These are phyloP conservation scores for Beris morrisii DNA, from an alignment of 2,888 invertebrate genomes.

Conservation along the genomic window DNA sequence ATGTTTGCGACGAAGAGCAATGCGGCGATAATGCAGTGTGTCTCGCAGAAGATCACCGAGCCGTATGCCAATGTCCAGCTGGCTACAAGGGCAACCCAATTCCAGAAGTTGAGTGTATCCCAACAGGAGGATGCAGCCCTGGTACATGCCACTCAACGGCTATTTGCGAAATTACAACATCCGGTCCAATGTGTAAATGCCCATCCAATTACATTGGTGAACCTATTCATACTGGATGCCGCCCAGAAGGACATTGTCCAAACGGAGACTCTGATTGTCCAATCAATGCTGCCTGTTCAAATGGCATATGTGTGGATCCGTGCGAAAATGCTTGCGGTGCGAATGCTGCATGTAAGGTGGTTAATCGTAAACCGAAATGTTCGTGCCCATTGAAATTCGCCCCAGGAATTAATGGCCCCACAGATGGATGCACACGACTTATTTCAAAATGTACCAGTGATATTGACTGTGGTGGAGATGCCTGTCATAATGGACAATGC, in stretches of 20 bases:
- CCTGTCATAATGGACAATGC: conserved; percentile 83
- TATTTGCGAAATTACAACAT: conserved; percentile 69
- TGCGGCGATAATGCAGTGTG: conserved; percentile 89
- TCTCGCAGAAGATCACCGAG: conserved; percentile 80
- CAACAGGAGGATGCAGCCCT: conserved; percentile 71
- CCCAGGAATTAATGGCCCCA: conserved; percentile 63
- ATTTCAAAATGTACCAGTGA: conserved; percentile 69
- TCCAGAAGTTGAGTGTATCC: conserved; percentile 79
- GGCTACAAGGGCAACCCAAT: conserved; percentile 80
- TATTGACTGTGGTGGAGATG: conserved; percentile 74
- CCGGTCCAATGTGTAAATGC: conserved; percentile 77
- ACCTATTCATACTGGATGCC: conserved; percentile 73
- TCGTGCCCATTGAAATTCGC: conserved; percentile 76
- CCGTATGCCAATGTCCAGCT: conserved; percentile 82
- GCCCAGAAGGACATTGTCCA: conserved; percentile 73
- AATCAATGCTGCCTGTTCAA: conserved; percentile 69
- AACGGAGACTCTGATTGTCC: conserved; percentile 77
- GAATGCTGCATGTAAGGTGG: conserved; percentile 79
- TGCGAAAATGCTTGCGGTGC: conserved; percentile 80
- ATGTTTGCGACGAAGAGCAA: conserved; percentile 78
- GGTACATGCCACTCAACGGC: conserved; percentile 82
- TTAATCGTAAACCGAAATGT: conserved; percentile 76
- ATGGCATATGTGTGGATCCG: conserved; percentile 75
- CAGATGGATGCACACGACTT: conserved; percentile 73
- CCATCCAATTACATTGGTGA: conserved; percentile 77